Conservation (phyloP, 2,797 vertebrate genomes). For the Astyanax mexicanus region DNA sequence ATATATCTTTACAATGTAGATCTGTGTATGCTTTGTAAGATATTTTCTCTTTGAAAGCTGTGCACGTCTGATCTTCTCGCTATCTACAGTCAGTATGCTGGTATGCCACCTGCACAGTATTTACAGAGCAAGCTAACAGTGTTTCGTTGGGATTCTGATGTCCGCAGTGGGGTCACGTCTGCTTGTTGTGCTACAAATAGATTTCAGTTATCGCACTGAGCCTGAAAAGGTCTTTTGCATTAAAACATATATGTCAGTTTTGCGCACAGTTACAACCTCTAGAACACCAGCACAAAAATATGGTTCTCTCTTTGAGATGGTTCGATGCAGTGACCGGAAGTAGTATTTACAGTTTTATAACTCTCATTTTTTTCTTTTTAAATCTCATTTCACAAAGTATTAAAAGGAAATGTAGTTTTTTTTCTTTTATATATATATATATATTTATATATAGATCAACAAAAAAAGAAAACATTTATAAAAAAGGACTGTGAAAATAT, state of each 20-base stretch:
- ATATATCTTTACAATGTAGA: constrained; percentile 51
- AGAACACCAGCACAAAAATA: constrained; percentile 89
- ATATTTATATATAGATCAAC: constrained; percentile 51
- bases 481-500: constrained; percentile 85
- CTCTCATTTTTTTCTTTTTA: constrained; percentile 76
- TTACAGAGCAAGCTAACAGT: constrained; percentile 76
- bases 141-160: constrained; percentile 65
- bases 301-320: constrained; percentile 83
- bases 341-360: constrained; percentile 84
- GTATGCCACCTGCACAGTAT: constrained; percentile 75
- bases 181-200: constrained; percentile 65
- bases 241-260: constrained; percentile 53
- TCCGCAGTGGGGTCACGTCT: constrained; percentile 73
- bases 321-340: constrained; percentile 86
- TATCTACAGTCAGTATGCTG: constrained; percentile 78
- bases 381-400: constrained; percentile 79
- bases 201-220: constrained; percentile 60
- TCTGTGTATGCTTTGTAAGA: constrained; percentile 46
- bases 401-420: constrained; percentile 80
- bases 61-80: constrained; percentile 72
- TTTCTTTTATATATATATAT: constrained; percentile 57
- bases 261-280: constrained; percentile 77
- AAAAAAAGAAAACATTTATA: constrained; percentile 88
- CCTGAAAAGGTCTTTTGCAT: constrained; percentile 50
- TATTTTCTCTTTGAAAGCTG: constrained; percentile 73